These are phyloP conservation scores for Drosophila punjabiensis DNA, from an alignment of 1,140 invertebrate genomes.

Conservation along the genomic window DNA sequence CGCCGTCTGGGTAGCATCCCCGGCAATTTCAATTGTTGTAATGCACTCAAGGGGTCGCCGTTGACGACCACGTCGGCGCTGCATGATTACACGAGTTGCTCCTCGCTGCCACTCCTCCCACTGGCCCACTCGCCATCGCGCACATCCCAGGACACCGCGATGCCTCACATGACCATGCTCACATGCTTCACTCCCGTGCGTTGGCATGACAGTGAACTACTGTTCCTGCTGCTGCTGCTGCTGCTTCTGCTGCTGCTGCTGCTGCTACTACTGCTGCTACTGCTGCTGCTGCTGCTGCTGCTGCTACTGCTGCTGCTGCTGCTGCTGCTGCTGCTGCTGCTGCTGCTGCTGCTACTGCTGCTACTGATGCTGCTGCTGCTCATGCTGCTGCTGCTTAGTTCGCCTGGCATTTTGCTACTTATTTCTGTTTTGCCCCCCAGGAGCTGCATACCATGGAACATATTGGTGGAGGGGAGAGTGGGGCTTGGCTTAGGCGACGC, in stretches of 20 bases:
- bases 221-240: too few relatives aligned
- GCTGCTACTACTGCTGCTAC: conserved; percentile 6
- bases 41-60: conserved; percentile 71
- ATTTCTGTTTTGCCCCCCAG: conserved; percentile 67
- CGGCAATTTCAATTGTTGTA: conserved; percentile 78
- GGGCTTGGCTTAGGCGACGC: conserved; percentile 40
- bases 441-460: conserved; percentile 52
- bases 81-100: conserved; percentile 63
- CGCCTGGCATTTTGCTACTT: conserved; percentile 66
- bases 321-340: conserved; percentile 13
- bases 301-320: conserved; percentile 10
- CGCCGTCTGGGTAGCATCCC: conserved; percentile 19
- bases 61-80: conserved; percentile 48
- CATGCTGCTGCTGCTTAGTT: conserved; percentile 5
- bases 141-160: not conserved
- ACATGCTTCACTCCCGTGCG: conserved; percentile 30
- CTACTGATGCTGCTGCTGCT: conserved; percentile 17
- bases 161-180: conserved; percentile 32
- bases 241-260: conserved; percentile 8
- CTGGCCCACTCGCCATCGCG: not conserved
- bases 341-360: conserved; percentile 5
- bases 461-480: conserved; percentile 10
- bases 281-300: conserved; percentile 15
- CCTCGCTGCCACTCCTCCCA: not conserved
- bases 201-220: conserved; percentile 52